Conservation (phyloP, 1,140 invertebrate species). For the Leptonema lineaticorne region DNA sequence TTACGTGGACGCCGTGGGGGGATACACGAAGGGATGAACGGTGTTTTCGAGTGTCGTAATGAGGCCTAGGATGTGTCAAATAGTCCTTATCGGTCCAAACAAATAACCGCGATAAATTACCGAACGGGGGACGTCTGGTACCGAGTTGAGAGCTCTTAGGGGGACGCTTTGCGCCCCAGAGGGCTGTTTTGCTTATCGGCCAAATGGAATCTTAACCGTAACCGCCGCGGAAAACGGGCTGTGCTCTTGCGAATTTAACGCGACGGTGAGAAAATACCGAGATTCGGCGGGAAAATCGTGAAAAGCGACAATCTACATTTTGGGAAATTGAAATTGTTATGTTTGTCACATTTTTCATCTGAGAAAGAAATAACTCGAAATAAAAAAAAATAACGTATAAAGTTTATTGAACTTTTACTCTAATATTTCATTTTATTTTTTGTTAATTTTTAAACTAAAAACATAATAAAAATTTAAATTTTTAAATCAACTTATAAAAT, state of each 20-base stretch:
- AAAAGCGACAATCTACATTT: neutral
- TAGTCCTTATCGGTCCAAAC: slow-evolving; percentile 1
- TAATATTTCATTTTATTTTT: too few species aligned
- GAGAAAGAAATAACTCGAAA: neutral
- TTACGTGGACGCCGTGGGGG: neutral
- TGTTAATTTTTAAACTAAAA: too few species aligned
- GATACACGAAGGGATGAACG: too few species aligned
- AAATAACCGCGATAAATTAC: slow-evolving; percentile 16
- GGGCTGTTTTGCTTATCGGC: slow-evolving; percentile 16
- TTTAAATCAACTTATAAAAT: too few species aligned
- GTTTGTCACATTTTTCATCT: neutral
- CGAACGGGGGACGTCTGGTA: too few species aligned
- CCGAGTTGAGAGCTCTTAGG: too few species aligned
- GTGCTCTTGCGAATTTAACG: neutral
- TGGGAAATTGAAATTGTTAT: neutral
- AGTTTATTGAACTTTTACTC: too few species aligned
- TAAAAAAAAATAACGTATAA: too few species aligned
- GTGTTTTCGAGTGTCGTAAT: too few species aligned
- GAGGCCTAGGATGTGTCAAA: slow-evolving; percentile 17
- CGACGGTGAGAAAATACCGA: neutral
- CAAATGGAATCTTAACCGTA: slow-evolving; percentile 13
- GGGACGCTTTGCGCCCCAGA: neutral
- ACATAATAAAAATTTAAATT: too few species aligned
- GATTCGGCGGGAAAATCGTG: neutral
- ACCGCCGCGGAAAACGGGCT: neutral